Conservation (phyloP, 2,888 invertebrate species). For the Emmelina monodactyla region DNA sequence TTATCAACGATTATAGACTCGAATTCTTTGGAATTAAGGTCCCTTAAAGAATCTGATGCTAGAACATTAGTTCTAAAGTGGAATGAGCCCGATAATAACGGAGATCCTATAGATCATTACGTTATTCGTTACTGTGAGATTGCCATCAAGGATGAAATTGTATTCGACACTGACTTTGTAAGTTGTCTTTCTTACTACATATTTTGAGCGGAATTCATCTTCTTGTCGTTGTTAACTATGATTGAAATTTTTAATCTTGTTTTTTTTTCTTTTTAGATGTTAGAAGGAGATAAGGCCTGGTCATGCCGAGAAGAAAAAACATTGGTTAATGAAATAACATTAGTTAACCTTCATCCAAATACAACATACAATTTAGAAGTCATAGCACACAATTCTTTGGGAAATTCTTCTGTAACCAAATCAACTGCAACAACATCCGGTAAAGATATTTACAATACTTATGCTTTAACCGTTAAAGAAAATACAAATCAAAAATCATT, state of each 20-base stretch:
- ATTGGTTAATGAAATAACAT: slow-evolving; percentile 23
- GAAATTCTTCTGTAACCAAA: slow-evolving; percentile 34
- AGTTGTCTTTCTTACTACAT: slow-evolving; percentile 14
- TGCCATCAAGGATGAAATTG: no score
- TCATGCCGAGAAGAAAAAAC: no score
- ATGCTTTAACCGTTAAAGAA: neutral
- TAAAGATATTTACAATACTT: slow-evolving; percentile 17
- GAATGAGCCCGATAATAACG: slow-evolving; percentile 33
- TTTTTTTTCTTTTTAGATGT: no score
- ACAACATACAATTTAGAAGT: slow-evolving; percentile 40
- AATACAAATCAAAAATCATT: neutral
- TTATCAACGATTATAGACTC: no score
- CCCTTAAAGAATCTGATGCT: no score
- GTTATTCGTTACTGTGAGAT: slow-evolving; percentile 36
- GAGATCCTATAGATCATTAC: slow-evolving; percentile 40
- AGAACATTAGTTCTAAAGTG: no score
- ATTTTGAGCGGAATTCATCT: neutral
- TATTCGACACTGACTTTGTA: no score
- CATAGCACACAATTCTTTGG: slow-evolving; percentile 40
- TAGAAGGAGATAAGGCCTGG: no score
- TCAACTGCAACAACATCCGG: slow-evolving; percentile 30
- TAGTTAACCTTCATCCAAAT: slow-evolving; percentile 28
- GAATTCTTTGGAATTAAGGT: no score
- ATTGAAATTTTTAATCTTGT: neutral
- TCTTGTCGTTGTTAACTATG: neutral